Percentiles rank a stretch among this genome's conserved stretches.
These are phyloP conservation scores for Rotaria macrura DNA, from an alignment of 2,888 invertebrate genomes.

Conservation along the genomic window DNA sequence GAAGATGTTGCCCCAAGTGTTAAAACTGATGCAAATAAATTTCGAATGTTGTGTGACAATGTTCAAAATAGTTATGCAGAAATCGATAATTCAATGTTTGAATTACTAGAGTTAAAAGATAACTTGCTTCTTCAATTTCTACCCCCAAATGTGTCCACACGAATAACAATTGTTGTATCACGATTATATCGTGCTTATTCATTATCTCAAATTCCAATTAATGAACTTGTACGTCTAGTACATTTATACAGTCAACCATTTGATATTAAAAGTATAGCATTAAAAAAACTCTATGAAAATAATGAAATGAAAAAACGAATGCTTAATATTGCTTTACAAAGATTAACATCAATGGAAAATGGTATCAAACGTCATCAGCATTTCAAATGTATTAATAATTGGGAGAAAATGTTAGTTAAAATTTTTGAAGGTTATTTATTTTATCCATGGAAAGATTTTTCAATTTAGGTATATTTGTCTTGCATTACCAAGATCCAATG, in stretches of 20 bases:
- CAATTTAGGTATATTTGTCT: constrained; percentile 38
- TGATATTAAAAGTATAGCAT: constrained; percentile 48
- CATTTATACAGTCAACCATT: constrained; percentile 48
- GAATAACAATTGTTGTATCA: constrained; percentile 36
- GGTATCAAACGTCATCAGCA: constrained; percentile 45
- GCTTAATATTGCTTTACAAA: constrained; percentile 46
- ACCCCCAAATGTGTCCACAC: constrained; percentile 44
- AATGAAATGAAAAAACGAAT: constrained; percentile 48
- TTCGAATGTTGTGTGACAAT: constrained; percentile 47
- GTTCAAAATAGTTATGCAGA: constrained; percentile 43
- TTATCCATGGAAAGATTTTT: no score
- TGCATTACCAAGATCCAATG: constrained; percentile 45
- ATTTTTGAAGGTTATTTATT: no score
- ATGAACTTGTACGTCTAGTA: constrained; percentile 46
- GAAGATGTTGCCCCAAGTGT: not conserved
- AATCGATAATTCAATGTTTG: constrained; percentile 43
- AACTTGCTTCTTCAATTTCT: constrained; percentile 44
- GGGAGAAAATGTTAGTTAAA: constrained; percentile 45
- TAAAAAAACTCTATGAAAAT: constrained; percentile 48
- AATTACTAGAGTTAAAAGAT: constrained; percentile 47
- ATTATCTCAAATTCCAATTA: constrained; percentile 46
- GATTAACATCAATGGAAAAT: constrained; percentile 46
- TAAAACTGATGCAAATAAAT: constrained; percentile 43
- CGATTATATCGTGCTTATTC: constrained; percentile 32
- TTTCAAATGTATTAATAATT: constrained; percentile 47